Evolutionary conservation across 1,140 invertebrate species (phyloP), one percentile per base, ranked within the genome.

Genomic region (Saccostrea cuccullata): DNA sequence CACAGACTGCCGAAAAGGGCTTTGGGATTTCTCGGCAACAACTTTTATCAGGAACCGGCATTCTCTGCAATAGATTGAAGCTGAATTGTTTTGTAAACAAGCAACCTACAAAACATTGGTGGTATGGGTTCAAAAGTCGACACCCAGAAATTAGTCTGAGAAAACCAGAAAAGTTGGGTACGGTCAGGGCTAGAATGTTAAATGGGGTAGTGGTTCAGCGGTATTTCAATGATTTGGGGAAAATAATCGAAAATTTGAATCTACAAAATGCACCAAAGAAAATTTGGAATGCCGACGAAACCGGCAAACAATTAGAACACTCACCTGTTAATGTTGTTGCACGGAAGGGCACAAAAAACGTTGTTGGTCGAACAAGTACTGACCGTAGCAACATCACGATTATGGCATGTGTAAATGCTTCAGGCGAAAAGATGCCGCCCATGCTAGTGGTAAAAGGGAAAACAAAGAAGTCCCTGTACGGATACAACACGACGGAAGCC

Each of bases 351-450:
- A 17, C 84, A 6, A 89, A 40, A 86, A 86, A 89, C 82, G 55
- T 86, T 47, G 55, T 67, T 40, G 26, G 84, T 13, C 17, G 77
- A 13, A 36, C 55, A n/a, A n/a, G n/a, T n/a, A n/a, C n/a, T 64
- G 36, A 88, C 56, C 6, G 82, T n/a, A 88, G 56, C 55, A 84
- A 85, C 55, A 56, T 91, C 4, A 90, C 90, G 47, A 87, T 87
- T 11, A 86, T 89, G 26, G 88, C 84, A 0, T 87, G 87, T 73
- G 85, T 90, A 17, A 91, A 86, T 89, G n/a, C n/a, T n/a, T n/a
- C n/a, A n/a, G n/a, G n/a, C n/a, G n/a, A n/a, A n/a, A n/a, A 73
- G 64, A 20, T 58, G 47, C 84, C 15, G 6, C 77, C 89, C 8
- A 23, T 55, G 55, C 20, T 84, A 23, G 82, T 88, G 6, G 87